These are phyloP conservation scores for Oryzias woworae DNA, from an alignment of 2,113 vertebrate genomes.

Conservation along the genomic window DNA sequence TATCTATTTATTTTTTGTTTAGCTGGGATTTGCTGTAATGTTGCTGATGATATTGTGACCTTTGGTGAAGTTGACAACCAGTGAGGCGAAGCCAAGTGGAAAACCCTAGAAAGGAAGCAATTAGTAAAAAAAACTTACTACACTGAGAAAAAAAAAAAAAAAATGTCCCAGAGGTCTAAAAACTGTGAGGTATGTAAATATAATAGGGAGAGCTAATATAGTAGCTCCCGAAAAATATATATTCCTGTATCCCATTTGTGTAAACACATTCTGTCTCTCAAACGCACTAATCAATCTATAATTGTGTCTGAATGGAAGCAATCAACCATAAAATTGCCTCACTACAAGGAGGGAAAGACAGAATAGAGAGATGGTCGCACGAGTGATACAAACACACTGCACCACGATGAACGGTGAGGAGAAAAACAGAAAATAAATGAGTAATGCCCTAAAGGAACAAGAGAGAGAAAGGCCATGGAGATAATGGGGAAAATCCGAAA, in stretches of 20 bases:
- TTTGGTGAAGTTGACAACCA: conserved; percentile 39
- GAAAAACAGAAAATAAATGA: conserved; percentile 15
- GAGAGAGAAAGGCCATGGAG: conserved; percentile 3
- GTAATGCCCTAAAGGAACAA: conserved; percentile 24
- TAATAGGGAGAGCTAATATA: not conserved
- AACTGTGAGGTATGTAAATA: conserved; percentile 2
- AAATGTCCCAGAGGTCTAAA: conserved; percentile 45
- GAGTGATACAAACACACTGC: conserved; percentile 24
- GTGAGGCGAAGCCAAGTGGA: conserved; percentile 35
- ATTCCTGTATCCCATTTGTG: not conserved
- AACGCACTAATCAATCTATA: conserved; percentile 4
- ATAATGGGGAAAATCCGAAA: conserved; percentile 22
- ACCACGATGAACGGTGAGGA: conserved; percentile 13
- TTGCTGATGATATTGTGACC: conserved; percentile 66
- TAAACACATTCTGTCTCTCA: not conserved
- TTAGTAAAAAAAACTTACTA: conserved; percentile 40
- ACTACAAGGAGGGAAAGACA: conserved; percentile 6
- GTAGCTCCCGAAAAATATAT: not conserved
- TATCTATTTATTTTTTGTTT: conserved; percentile 60
- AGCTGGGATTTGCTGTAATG: conserved; percentile 59
- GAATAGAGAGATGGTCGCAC: conserved; percentile 17
- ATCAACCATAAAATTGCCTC: conserved; percentile 32
- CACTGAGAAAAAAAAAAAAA: conserved; percentile 14
- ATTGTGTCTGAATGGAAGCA: conserved; percentile 31
- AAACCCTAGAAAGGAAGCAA: conserved; percentile 32